Evolutionary conservation across 1,140 invertebrate genomes (phyloP).

Genomic region (Drusus annulatus): DNA sequence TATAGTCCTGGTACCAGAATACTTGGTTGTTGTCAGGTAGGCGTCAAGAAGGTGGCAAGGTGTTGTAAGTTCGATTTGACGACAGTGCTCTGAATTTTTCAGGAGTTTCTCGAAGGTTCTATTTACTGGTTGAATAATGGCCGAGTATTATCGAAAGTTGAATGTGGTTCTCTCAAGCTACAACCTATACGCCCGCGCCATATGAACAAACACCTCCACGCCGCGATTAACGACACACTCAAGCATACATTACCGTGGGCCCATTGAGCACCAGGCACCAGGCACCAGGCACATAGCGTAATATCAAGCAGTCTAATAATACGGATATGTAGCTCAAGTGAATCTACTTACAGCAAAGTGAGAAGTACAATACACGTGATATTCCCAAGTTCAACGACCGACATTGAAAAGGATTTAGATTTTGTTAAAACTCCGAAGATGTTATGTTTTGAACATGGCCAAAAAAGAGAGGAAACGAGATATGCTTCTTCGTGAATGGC

Average conservation of each 20-base stretch:
- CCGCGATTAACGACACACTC: slow-evolving; percentile 25
- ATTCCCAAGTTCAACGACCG: no score
- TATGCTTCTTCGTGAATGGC: no score
- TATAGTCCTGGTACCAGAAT: no score
- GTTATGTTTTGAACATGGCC: neutral
- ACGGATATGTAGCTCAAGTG: no score
- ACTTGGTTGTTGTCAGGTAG: no score
- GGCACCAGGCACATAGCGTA: neutral
- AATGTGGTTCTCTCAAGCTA: slow-evolving; percentile 16
- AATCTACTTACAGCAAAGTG: no score
- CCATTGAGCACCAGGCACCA: neutral
- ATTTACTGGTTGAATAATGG: slow-evolving; percentile 11
- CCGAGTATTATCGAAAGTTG: slow-evolving; percentile 20
- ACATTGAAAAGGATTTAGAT: neutral
- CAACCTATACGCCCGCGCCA: neutral
- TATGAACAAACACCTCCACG: slow-evolving; percentile 15
- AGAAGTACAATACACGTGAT: no score
- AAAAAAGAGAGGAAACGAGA: no score
- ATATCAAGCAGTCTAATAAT: slow-evolving; percentile 18
- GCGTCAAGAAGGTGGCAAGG: neutral
- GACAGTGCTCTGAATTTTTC: neutral
- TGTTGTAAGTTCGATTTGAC: neutral
- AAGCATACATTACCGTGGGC: neutral
- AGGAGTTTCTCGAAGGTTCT: slow-evolving; percentile 15
- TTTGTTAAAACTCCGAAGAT: neutral